A percentile compares a stretch with the other conserved stretches of the same genome.
phyloP scores from a whole-genome alignment of 2,113 vertebrate species.

The Barbus barbus region DNA sequence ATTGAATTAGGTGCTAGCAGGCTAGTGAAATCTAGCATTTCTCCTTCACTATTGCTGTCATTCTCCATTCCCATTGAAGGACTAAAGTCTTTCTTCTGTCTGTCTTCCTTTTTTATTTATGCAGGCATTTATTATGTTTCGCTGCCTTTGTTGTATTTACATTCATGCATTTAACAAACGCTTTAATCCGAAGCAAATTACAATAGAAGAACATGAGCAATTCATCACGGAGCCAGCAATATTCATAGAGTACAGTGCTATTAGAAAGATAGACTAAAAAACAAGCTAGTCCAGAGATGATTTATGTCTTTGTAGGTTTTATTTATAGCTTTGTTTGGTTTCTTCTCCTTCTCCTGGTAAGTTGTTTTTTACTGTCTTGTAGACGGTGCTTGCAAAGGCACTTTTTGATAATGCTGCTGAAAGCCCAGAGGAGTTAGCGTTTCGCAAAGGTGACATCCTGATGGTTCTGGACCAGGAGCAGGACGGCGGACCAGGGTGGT shows the following conservation, averaged over 20 bases:
- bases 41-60: not conserved
- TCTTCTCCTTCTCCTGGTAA: not conserved
- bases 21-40: conserved; percentile 11
- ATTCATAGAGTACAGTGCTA: not conserved
- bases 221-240: not conserved
- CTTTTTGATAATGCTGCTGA: conserved; percentile 90
- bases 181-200: not conserved
- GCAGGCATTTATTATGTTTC: not conserved
- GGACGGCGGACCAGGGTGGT: conserved; percentile 78
- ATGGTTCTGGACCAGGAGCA: conserved; percentile 85
- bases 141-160: not conserved
- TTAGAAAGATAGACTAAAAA: not conserved
- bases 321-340: not conserved
- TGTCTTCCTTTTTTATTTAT: not conserved
- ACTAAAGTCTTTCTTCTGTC: not conserved
- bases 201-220: not conserved
- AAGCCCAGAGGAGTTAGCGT: conserved; percentile 88
- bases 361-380: not conserved
- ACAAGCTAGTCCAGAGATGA: not conserved
- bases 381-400: conserved; percentile 88
- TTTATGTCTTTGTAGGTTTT: not conserved
- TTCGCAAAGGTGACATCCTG: conserved; percentile 90
- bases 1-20: conserved; percentile 9
- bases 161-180: not conserved
- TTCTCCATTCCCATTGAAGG: not conserved